Conservation (phyloP, 2,113 vertebrate species). For the Passer montanus region DNA sequence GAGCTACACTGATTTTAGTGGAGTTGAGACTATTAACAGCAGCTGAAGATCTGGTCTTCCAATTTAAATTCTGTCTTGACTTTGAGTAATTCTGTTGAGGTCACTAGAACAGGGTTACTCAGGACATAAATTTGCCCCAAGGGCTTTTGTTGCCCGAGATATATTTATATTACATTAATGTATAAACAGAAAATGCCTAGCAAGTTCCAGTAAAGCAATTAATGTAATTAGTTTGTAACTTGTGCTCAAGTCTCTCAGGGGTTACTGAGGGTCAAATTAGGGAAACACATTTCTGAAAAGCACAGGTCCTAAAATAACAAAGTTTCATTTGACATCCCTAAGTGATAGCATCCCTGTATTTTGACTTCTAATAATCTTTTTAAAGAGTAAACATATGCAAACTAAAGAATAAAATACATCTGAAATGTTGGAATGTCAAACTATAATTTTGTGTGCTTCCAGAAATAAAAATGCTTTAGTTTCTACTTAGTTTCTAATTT, state of each 20-base stretch:
- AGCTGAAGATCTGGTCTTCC: conserved; percentile 35
- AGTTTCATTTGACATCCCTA: not conserved
- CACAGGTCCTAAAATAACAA: not conserved
- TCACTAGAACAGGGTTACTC: conserved; percentile 59
- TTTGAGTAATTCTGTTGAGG: conserved; percentile 63
- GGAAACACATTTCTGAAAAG: conserved; percentile 25
- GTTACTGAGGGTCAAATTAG: conserved; percentile 43
- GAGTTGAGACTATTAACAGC: not conserved
- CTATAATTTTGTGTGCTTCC: not conserved
- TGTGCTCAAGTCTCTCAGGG: conserved; percentile 21
- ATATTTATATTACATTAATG: conserved; percentile 65
- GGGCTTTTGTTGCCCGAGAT: conserved; percentile 48
- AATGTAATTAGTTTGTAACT: conserved; percentile 47
- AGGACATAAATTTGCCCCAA: conserved; percentile 56
- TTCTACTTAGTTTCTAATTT: not conserved
- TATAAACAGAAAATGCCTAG: conserved; percentile 61
- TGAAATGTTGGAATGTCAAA: not conserved
- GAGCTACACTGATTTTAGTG: not conserved
- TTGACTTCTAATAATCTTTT: not conserved
- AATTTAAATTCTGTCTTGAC: conserved; percentile 65
- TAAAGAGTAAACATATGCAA: not conserved
- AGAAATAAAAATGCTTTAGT: not conserved
- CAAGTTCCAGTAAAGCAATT: conserved; percentile 44
- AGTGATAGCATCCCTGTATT: not conserved
- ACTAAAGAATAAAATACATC: not conserved